These are phyloP conservation scores for Thunnus maccoyii DNA, from an alignment of 2,113 vertebrate genomes.

Conservation along the genomic window DNA sequence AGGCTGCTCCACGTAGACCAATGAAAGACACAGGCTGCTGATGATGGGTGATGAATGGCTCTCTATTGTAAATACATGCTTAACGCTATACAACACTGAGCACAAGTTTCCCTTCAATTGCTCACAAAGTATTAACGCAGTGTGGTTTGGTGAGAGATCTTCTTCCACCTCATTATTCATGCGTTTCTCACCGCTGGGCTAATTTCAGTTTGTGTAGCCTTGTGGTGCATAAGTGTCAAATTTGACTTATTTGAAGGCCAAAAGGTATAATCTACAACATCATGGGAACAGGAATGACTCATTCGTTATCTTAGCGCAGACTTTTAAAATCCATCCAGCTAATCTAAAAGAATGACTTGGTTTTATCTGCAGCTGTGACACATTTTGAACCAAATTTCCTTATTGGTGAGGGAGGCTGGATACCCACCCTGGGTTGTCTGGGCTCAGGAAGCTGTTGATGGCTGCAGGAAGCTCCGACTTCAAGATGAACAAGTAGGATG, in stretches of 20 bases:
- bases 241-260: slow-evolving; percentile 48
- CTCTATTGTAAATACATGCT: slow-evolving; percentile 49
- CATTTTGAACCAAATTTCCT: slow-evolving; percentile 29
- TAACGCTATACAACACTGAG: slow-evolving; percentile 26
- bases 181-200: slow-evolving; percentile 15
- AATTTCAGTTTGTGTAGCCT: slow-evolving; percentile 40
- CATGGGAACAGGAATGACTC: slow-evolving; percentile 53
- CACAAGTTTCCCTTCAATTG: slow-evolving; percentile 4
- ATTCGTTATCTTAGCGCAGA: slow-evolving; percentile 39
- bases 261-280: slow-evolving; percentile 48
- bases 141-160: slow-evolving; percentile 45
- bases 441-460: slow-evolving; percentile 87
- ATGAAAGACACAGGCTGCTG: slow-evolving; percentile 60
- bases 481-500: slow-evolving; percentile 95
- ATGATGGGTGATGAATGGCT: slow-evolving; percentile 63
- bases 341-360: slow-evolving; percentile 46
- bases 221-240: slow-evolving; percentile 54
- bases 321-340: background rate
- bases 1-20: slow-evolving; percentile 48
- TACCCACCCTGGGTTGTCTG: slow-evolving; percentile 87
- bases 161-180: slow-evolving; percentile 45
- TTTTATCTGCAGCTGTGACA: slow-evolving; percentile 30
- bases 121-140: slow-evolving; percentile 31
- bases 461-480: slow-evolving; percentile 94
- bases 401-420: slow-evolving; percentile 4